A percentile compares a stretch with the other conserved stretches of the same genome.
Evolutionary conservation across 2,888 invertebrate species (phyloP).

Genomic region (Tethea ocularis): DNA sequence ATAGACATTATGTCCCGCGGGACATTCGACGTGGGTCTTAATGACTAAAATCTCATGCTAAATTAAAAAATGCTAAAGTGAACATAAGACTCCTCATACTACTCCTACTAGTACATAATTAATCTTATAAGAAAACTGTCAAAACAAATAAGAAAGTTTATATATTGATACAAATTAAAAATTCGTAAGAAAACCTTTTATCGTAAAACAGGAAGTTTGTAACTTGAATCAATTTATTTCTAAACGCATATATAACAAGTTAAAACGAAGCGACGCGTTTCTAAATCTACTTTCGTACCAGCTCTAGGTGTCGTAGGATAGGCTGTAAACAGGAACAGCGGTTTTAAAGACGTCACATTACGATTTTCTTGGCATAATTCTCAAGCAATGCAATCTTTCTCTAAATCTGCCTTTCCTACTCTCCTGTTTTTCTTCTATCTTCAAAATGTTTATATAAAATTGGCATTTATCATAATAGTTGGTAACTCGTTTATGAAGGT

Average conservation of each 20-base stretch:
- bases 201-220: conserved; percentile 22
- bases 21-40: too few species aligned
- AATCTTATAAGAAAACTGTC: not conserved
- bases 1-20: too few species aligned
- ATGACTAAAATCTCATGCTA: too few species aligned
- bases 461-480: too few species aligned
- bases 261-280: conserved; percentile 60
- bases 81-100: not conserved
- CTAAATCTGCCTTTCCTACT: too few species aligned
- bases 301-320: conserved; percentile 50
- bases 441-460: too few species aligned
- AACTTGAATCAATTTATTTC: conserved; percentile 48
- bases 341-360: not conserved
- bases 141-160: not conserved
- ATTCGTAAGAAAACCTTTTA: conserved; percentile 6
- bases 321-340: conserved; percentile 25
- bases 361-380: not conserved
- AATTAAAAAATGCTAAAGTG: not conserved
- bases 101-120: too few species aligned
- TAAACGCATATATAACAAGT: conserved; percentile 51
- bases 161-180: not conserved
- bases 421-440: too few species aligned
- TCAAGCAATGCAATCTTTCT: too few species aligned
- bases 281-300: conserved; percentile 64
- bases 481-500: too few species aligned